These are phyloP conservation scores for Myzus persicae DNA, from an alignment of 1,140 invertebrate species.

Conservation along the genomic window DNA sequence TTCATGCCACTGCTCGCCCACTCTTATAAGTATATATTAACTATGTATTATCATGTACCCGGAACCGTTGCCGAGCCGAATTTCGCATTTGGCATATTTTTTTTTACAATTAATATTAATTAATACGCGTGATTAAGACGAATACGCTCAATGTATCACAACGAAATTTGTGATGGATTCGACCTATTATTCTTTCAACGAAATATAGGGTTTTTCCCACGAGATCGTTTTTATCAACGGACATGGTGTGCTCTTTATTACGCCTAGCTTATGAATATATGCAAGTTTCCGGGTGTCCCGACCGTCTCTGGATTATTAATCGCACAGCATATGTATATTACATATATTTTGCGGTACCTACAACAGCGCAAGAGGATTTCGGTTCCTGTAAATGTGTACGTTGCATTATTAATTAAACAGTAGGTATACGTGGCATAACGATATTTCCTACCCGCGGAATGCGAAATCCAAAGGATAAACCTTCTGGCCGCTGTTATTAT, in stretches of 20 bases:
- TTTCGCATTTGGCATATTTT: not conserved
- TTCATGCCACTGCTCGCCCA: not conserved
- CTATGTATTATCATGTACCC: not conserved
- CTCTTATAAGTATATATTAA: not conserved
- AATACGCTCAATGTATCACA: not conserved
- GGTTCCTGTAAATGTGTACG: slow-evolving; percentile 34
- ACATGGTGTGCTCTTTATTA: slow-evolving; percentile 8
- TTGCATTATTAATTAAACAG: slow-evolving; percentile 54
- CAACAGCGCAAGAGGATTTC: slow-evolving; percentile 22
- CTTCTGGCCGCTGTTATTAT: slow-evolving; percentile 9
- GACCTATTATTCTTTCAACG: not conserved
- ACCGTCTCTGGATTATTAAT: slow-evolving; percentile 40
- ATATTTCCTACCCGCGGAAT: slow-evolving; percentile 24
- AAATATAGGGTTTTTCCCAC: not conserved
- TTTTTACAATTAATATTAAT: slow-evolving; percentile 8
- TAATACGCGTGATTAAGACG: not conserved
- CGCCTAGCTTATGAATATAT: slow-evolving; percentile 19
- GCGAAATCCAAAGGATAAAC: slow-evolving; percentile 24
- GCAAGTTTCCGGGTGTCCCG: slow-evolving; percentile 20
- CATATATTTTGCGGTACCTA: not conserved
- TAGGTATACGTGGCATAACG: not conserved
- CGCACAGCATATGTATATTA: not conserved
- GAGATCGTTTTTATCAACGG: slow-evolving; percentile 11
- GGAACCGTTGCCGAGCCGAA: not conserved
- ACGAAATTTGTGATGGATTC: not conserved